These are phyloP conservation scores for Synodontis membranacea DNA, from an alignment of 2,113 vertebrate genomes.

Conservation along the genomic window DNA sequence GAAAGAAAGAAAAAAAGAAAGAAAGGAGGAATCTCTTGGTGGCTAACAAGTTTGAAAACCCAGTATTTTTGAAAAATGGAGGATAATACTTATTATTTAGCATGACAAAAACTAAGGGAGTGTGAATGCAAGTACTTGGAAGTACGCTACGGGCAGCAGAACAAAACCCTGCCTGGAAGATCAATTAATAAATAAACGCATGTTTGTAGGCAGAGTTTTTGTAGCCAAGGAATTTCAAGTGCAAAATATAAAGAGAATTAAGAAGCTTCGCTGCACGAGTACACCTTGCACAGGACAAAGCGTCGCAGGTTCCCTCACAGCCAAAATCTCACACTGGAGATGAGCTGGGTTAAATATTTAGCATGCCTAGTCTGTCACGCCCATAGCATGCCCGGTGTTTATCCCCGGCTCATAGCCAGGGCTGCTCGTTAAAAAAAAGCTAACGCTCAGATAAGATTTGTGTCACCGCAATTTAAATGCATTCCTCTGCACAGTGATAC, in stretches of 20 bases:
- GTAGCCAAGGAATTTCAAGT: not conserved
- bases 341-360: not conserved
- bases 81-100: too few species aligned
- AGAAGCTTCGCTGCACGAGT: not conserved
- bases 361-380: not conserved
- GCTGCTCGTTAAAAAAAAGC: conserved; percentile 26
- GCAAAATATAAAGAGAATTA: not conserved
- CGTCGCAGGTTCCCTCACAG: not conserved
- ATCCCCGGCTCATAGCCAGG: conserved; percentile 15
- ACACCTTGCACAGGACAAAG: not conserved
- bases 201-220: not conserved
- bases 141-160: too few species aligned
- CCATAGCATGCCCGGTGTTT: conserved; percentile 1
- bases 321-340: not conserved
- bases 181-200: not conserved
- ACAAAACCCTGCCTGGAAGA: not conserved
- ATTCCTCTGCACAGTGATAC: conserved; percentile 5
- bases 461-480: conserved; percentile 9
- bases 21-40: too few species aligned
- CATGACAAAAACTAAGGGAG: too few species aligned
- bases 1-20: too few species aligned
- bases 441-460: conserved; percentile 16
- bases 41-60: too few species aligned
- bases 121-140: too few species aligned
- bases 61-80: too few species aligned